Conservation (phyloP, 2,113 vertebrate genomes). For the Columba janthina region DNA sequence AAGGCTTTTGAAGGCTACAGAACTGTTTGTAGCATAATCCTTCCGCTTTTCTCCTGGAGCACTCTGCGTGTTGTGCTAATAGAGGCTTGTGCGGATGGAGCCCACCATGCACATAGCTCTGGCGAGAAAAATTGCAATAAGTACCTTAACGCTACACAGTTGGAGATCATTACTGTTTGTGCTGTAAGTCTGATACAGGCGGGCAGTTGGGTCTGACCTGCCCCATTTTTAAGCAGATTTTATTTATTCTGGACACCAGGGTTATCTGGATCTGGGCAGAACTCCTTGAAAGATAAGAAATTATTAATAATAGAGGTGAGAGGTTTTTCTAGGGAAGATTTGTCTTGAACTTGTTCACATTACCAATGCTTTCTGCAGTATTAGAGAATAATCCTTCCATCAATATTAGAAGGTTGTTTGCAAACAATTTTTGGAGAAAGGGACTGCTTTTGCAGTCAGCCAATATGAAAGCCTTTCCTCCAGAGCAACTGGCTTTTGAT, state of each 20-base stretch:
- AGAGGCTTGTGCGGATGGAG: background rate
- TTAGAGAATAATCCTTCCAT: background rate
- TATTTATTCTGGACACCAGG: background rate
- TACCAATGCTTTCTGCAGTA: background rate
- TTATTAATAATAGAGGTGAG: background rate
- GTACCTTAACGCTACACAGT: background rate
- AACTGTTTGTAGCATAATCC: constrained; percentile 51
- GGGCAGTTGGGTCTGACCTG: background rate
- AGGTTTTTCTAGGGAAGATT: background rate
- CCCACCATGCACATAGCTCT: background rate
- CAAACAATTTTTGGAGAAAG: background rate
- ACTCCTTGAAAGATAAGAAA: background rate
- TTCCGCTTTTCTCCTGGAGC: background rate
- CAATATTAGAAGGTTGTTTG: background rate
- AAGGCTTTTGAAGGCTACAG: constrained; percentile 44
- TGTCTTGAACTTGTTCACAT: background rate
- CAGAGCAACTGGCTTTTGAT: background rate
- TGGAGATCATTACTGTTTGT: background rate
- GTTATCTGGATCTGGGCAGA: background rate
- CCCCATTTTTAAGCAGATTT: background rate
- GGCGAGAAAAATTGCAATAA: background rate
- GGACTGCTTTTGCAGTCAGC: background rate
- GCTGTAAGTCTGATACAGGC: background rate
- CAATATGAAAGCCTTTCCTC: background rate
- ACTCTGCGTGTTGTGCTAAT: background rate